A percentile compares a stretch with the other conserved stretches of the same genome.
These are phyloP conservation scores for Gopherus evgoodei DNA, from an alignment of 2,113 vertebrate genomes.

Conservation along the genomic window DNA sequence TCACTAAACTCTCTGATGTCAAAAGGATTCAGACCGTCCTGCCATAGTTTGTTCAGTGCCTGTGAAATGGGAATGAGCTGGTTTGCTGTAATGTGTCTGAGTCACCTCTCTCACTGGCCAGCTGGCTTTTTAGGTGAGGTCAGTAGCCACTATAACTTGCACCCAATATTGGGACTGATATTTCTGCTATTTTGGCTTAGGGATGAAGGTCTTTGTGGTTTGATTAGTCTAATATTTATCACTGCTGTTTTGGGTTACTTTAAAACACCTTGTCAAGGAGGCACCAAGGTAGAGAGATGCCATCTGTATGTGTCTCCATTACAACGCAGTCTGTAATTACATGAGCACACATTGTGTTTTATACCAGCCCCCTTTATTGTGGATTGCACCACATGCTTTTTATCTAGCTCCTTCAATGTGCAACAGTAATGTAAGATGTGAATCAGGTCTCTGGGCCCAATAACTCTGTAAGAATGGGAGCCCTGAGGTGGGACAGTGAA, in stretches of 20 bases:
- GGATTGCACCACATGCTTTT: background rate
- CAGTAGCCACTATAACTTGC: background rate
- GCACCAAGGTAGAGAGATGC: background rate
- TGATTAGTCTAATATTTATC: background rate
- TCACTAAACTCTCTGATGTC: background rate
- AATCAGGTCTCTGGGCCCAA: background rate
- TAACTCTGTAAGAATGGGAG: background rate
- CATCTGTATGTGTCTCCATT: background rate
- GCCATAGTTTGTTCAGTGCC: background rate
- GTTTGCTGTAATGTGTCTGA: background rate
- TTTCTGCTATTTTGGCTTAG: background rate
- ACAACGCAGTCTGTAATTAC: background rate
- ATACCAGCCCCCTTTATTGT: background rate
- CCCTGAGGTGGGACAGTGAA: background rate
- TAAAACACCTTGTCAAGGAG: background rate
- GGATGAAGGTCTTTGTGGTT: background rate
- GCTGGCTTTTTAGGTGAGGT: background rate
- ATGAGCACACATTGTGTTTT: background rate
- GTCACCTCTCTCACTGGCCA: too few relatives aligned
- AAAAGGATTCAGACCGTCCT: background rate
- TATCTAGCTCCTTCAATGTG: background rate
- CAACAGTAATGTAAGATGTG: background rate
- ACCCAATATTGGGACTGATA: background rate
- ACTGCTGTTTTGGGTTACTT: background rate
- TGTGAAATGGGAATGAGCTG: background rate